Base-by-base conservation (phyloP, 2,797 vertebrate species). In the Siniperca obscura region DNA sequence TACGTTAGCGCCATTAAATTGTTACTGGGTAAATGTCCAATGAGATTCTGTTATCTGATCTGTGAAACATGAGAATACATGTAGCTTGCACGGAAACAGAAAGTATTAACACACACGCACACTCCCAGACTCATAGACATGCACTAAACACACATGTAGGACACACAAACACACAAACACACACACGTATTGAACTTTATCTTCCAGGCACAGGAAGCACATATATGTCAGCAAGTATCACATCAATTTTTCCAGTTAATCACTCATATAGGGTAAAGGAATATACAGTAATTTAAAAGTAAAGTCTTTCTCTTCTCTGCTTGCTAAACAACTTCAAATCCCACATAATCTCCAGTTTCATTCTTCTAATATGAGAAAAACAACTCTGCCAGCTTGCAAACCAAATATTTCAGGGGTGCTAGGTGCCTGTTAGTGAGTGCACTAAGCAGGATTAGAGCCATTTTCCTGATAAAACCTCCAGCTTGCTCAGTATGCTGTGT, bases 391-490 rank as follows among this genome's bases (percentile, higher is more conserved):
- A 82, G 77, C 70, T 55, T 71, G 57, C 79, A 81, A 82, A 77
- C 30, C 88, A 89, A 90, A 92, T 86, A 87, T 91, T 85, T 91
- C 86, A 82, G 84, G 48, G 81, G 84, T 81, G 70, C 81, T 74
- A 78, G 87, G 88, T 89, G 80, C 81, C 85, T 92, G 87, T 91
- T 90, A 74, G 85, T 82, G 84, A 90, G 70, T 68, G 76, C 86
- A 75, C 85, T 90, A 89, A 91, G 87, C 76, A 90, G 88, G 91
- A 94, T 93, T 93, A 93, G 36, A 84, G 79, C 56, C 38, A 71
- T 89, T 90, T 89, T 73, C 61, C 85, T 71, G 85, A 89, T 86
- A 86, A 89, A 86, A 83, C 76, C 79, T 40, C 68, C 66, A 76
- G 82, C 74, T 68, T 7, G 13, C 76, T 77, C 76, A 72, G 25